phyloP scores from a whole-genome alignment of 2,113 vertebrate species.

The Phrynocephalus versicolor region DNA sequence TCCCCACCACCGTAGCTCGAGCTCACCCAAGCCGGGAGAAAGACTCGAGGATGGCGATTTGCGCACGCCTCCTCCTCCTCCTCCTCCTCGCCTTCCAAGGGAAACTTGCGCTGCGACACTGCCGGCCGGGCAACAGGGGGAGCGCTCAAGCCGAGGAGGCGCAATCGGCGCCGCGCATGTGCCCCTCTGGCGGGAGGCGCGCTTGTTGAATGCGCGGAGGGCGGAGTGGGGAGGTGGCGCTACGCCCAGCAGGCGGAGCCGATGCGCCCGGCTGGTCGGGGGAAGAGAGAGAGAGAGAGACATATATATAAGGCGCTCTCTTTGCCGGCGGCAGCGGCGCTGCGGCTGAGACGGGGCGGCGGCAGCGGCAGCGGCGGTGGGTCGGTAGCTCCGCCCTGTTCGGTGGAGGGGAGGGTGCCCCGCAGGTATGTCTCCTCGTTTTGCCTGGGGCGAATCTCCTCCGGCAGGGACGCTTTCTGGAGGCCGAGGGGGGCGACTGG shows the following conservation, averaged over 20 bases:
- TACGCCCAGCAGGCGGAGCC: neutral
- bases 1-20: no score
- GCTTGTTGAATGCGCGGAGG: neutral
- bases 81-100: neutral
- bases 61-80: no score
- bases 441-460: neutral
- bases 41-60: no score
- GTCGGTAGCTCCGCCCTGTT: neutral
- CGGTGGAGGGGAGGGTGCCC: neutral
- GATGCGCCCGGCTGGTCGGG: neutral
- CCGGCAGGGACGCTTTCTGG: neutral
- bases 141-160: neutral
- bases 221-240: no score
- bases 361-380: neutral
- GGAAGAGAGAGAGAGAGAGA: neutral
- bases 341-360: conserved; percentile 7
- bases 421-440: neutral
- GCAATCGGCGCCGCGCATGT: neutral
- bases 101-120: neutral
- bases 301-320: neutral
- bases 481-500: neutral
- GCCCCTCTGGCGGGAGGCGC: neutral
- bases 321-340: neutral
- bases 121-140: neutral
- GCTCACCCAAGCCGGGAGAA: no score